Evolutionary conservation across 2,888 invertebrate species (phyloP), one percentile per base, ranked within the genome.

Genomic region (Drosophila parthenogenetica): DNA sequence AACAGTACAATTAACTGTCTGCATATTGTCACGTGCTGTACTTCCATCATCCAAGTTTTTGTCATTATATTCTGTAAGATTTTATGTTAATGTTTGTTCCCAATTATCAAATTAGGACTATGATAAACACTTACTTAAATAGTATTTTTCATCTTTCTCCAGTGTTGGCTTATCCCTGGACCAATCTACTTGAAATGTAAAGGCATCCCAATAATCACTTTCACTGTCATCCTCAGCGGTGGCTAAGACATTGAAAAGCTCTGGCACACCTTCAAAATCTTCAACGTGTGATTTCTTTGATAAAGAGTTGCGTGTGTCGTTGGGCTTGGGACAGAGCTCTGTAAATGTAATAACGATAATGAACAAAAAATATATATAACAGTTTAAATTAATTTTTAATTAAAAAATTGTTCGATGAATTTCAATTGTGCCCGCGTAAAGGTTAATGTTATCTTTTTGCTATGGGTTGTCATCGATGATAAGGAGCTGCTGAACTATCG

Each of bases 261-360:
- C 96, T 0, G 96, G 96, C 39, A 97, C 95, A 19, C 97, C 96
- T 73, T 97, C 97, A 16, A 94, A 94, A 75, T 97, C 97, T 90
- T 97, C 98, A 2, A 98, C 96, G 82, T 97, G 96, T 16, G 97
- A 98, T 90, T 96, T 96, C 81, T 94, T 94, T 40, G 95, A 96
- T 69, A 97, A 92, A 14, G 95, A 94, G 59, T 95, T 95, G 75
- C 95, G 94, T 2, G 96, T 95, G 81, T 95, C 94, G 81, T 96
- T 96, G 3, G 96, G 96, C 29, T 96, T 96, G 0, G 97, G 97
- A 90, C 98, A 98, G 93, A 98, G 95, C 89, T 97, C 98, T 98
- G 93, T 16, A 79, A 83, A 19, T 16, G 65, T 11, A 48, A 11
- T 42, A 57, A 29, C 19, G n/a, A 19, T 2, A 13, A n/a, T 22